Percentiles rank a stretch among this genome's conserved stretches.
phyloP scores from a whole-genome alignment of 2,888 invertebrate genomes.

The Torymus auratus region DNA sequence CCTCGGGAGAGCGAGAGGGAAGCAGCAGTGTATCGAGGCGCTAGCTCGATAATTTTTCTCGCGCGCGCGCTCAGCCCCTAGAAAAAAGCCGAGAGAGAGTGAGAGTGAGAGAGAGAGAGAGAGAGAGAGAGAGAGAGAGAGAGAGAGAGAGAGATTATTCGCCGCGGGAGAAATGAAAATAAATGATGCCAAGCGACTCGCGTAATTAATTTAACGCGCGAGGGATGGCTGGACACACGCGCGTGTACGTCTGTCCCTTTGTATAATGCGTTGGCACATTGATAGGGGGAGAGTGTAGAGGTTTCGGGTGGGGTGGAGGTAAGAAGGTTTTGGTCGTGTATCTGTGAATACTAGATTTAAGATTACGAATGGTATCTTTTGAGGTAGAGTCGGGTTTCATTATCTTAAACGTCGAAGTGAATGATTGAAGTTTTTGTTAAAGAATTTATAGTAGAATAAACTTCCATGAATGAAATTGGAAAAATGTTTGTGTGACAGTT shows the following conservation, averaged over 20 bases:
- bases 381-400: no score
- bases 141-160: background rate
- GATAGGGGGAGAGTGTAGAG: no score
- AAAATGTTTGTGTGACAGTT: no score
- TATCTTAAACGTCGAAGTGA: no score
- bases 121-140: background rate
- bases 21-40: background rate
- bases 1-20: constrained; percentile 7
- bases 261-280: background rate
- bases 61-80: constrained; percentile 21
- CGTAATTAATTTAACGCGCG: constrained; percentile 74
- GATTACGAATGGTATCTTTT: no score
- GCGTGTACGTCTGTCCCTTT: constrained; percentile 38
- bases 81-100: background rate
- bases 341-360: no score
- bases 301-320: no score
- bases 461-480: no score
- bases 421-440: no score
- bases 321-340: no score
- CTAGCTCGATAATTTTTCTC: constrained; percentile 47
- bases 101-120: background rate
- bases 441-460: no score
- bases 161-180: constrained; percentile 72
- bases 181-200: constrained; percentile 70
- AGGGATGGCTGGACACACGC: constrained; percentile 58